These are phyloP conservation scores for Ciconia boyciana DNA, from an alignment of 2,113 vertebrate genomes.

Conservation along the genomic window DNA sequence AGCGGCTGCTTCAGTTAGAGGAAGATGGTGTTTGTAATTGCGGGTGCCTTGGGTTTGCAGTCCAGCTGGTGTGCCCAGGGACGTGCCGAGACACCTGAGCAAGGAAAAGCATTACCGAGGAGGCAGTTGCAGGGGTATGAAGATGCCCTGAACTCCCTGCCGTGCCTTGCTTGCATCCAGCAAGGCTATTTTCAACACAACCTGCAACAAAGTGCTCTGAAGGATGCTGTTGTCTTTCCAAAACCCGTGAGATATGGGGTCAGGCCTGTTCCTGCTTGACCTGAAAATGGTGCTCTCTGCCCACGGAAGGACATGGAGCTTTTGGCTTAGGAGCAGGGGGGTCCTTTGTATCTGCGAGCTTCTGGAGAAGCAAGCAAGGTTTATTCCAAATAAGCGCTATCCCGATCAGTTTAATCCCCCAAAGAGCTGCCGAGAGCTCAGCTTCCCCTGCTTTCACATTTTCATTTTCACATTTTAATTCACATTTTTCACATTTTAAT, in stretches of 20 bases:
- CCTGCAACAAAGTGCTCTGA: background rate
- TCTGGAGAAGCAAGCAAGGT: background rate
- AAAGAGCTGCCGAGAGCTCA: background rate
- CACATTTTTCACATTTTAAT: background rate
- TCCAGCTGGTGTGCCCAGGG: background rate
- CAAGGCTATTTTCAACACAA: background rate
- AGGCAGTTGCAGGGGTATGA: too few relatives aligned
- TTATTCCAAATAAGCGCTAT: background rate
- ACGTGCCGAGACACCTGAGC: background rate
- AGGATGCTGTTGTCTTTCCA: background rate
- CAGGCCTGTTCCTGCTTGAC: fast-evolving
- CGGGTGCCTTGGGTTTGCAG: background rate
- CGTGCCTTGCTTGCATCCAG: fast-evolving
- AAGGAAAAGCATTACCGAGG: background rate
- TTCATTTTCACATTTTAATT: too few relatives aligned
- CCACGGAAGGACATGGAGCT: fast-evolving
- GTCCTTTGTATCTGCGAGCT: fast-evolving
- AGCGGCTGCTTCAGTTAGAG: background rate
- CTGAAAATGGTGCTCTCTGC: background rate
- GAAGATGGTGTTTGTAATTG: fast-evolving
- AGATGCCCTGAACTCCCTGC: background rate
- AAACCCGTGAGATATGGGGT: fast-evolving
- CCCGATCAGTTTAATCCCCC: background rate
- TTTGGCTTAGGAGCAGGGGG: background rate
- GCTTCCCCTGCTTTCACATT: background rate